Base-by-base conservation (phyloP, 2,888 invertebrate species). In the Acrobasis repandana region DNA sequence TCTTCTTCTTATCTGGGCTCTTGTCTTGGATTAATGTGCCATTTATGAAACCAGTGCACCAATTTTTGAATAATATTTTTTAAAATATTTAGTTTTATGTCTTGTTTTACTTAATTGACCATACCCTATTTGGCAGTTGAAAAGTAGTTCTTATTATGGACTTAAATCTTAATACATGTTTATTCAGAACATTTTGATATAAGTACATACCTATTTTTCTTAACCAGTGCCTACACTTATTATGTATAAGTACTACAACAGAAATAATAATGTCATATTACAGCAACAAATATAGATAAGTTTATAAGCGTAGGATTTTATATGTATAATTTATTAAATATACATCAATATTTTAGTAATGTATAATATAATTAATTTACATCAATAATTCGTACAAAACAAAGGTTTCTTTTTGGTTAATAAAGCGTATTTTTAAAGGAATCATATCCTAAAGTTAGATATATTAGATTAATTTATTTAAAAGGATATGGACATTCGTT, bases 371-470 rank as follows among this genome's bases (percentile, higher is more conserved):
- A 47, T 67, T 67, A 61, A 62, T 68, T 67, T 61, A 61, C 72
- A 69, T 63, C 49, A 60, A 71, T 71, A 77, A 70, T 77, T 75
- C 75, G 72, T 80, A 79, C 66, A 79, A 80, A 81, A 81, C 63
- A 62, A 80, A 82, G 73, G 46, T 34, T 64, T 51, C 52, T 43
- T 67, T 71, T 64, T 68, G 56, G 58, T 74, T 71, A 70, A 74
- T 83, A 84, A 85, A 85, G 85, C 85, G 84, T 75, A 84, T 82
- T 70, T 69, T 69, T 61, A 77, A 78, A 79, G 77, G 78, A 77
- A 77, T 74, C 66, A 63, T 75, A 68, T 67, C 69, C 70, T 67
- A 69, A 67, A 57, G 67, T 65, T 65, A 58, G 15, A 51, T 52
- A 61, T 62, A 59, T 61, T 61, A 20, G 63, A 57, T 65, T 61